Evolutionary conservation across 1,140 invertebrate species (phyloP).

Genomic region (Drosophila suzukii): DNA sequence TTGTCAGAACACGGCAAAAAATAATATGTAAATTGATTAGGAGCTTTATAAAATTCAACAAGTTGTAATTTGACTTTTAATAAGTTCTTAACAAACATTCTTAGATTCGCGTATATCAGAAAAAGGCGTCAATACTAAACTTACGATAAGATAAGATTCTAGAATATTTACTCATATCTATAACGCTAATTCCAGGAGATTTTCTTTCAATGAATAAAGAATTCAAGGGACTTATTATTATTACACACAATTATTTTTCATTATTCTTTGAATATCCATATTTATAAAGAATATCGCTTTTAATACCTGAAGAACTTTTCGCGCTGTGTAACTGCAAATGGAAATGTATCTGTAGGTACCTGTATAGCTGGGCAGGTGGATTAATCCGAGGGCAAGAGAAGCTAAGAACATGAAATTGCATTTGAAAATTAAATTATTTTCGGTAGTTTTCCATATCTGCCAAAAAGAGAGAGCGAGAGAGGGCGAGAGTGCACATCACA

Average conservation of each 20-base stretch:
- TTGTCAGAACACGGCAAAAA: constrained; percentile 8
- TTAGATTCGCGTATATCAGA: too few species aligned
- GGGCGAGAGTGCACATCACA: constrained; percentile 9
- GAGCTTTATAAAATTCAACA: neutral
- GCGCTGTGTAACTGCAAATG: neutral
- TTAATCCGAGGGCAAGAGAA: constrained; percentile 18
- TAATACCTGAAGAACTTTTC: neutral
- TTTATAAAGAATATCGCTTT: too few species aligned
- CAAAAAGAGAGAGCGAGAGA: constrained; percentile 19
- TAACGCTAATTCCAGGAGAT: too few species aligned
- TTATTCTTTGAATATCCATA: too few species aligned
- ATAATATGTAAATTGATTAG: neutral
- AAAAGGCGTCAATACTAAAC: too few species aligned
- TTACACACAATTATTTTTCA: too few species aligned
- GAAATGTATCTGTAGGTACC: constrained; percentile 9
- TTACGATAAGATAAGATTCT: too few species aligned
- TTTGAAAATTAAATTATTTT: constrained; percentile 49
- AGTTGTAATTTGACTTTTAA: neutral
- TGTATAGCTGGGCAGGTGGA: constrained; percentile 27
- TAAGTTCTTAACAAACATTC: too few species aligned
- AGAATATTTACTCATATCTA: too few species aligned
- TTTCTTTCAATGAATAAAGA: too few species aligned
- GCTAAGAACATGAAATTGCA: constrained; percentile 27
- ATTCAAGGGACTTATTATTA: too few species aligned
- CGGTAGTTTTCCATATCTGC: constrained; percentile 51